Evolutionary conservation across 1,140 invertebrate species (phyloP).

Genomic region (Drosophila kikkawai): DNA sequence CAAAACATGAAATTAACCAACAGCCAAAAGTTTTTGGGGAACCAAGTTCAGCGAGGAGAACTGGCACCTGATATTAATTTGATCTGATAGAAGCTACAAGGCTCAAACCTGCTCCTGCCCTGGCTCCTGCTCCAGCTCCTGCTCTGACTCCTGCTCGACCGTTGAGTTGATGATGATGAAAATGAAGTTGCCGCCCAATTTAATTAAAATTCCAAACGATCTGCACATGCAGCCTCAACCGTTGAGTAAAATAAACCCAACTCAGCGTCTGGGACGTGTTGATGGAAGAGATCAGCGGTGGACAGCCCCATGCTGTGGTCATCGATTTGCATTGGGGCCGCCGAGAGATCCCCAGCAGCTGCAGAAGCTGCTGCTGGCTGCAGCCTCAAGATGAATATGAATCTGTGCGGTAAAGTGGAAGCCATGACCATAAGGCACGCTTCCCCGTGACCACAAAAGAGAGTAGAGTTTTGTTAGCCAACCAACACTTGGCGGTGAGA

Average conservation of each 20-base stretch:
- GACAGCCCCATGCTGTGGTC: constrained; percentile 48
- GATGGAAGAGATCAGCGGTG: constrained; percentile 56
- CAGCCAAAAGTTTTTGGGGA: constrained; percentile 17
- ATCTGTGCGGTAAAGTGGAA: constrained; percentile 14
- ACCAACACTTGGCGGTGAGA: constrained; percentile 21
- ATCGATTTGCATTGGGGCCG: constrained; percentile 74
- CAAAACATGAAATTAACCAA: constrained; percentile 76
- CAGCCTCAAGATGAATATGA: constrained; percentile 8
- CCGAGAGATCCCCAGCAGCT: constrained; percentile 14
- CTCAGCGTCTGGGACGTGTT: constrained; percentile 44
- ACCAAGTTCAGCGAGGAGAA: constrained; percentile 16
- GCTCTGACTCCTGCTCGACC: constrained; percentile 5
- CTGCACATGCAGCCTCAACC: constrained; percentile 59
- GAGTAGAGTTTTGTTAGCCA: constrained; percentile 20
- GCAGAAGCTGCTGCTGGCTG: constrained; percentile 7
- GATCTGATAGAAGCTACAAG: constrained; percentile 62
- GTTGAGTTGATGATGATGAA: constrained; percentile 79
- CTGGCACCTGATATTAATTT: constrained; percentile 74
- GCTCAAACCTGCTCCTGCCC: constrained; percentile 21
- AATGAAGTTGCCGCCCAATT: constrained; percentile 84
- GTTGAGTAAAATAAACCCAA: constrained; percentile 36
- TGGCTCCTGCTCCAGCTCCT: not conserved
- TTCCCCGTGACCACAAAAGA: constrained; percentile 53
- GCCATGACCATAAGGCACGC: constrained; percentile 68
- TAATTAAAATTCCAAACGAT: constrained; percentile 85